Evolutionary conservation across 2,888 invertebrate species (phyloP), one percentile per base, ranked within the genome.

Genomic region (Apodemia hepburni): DNA sequence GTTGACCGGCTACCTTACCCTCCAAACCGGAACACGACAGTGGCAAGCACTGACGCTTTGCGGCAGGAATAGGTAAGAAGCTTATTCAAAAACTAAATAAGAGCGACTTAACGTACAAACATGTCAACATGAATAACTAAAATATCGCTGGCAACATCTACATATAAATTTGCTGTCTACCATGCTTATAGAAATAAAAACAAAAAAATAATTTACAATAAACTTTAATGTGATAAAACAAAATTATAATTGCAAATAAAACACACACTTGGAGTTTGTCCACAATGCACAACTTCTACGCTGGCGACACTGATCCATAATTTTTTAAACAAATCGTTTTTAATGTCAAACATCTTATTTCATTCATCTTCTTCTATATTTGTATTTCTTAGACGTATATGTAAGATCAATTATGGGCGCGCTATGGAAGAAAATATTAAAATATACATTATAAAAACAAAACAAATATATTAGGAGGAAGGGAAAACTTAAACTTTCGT

Each of bases 381-480:
- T 89, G 86, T 81, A 88, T 87, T 82, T 90, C 81, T 86, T 90
- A 81, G 81, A 73, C 70, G 81, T 74, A 79, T 83, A 84, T 71
- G 79, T 79, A 72, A 85, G 76, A 80, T 86, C 87, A 85, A 91
- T 80, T 72, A 82, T 82, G 83, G 89, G 88, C 82, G 90, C 90
- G 85, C 90, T 90, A 90, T 78, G 85, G 80, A 87, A 77, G 75
- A 85, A 79, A 80, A 69, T 67, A 68, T 70, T 63, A 60, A 38
- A 22, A 42, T 38, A 18, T 69, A 45, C 67, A 74, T 76, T 74
- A 75, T 72, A 70, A 67, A 66, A 63, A 61, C 58, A 38, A 59
- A 58, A 61, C 38, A 54, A 15, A 45, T 38, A 12, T 38, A 7
- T 45, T 45, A 7, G 7, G 2, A 45, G 7, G 45, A n/a, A 45